A percentile compares a stretch with the other conserved stretches of the same genome.
Evolutionary conservation across 2,113 vertebrate genomes (phyloP).

Genomic region (Prietella phreatophila): DNA sequence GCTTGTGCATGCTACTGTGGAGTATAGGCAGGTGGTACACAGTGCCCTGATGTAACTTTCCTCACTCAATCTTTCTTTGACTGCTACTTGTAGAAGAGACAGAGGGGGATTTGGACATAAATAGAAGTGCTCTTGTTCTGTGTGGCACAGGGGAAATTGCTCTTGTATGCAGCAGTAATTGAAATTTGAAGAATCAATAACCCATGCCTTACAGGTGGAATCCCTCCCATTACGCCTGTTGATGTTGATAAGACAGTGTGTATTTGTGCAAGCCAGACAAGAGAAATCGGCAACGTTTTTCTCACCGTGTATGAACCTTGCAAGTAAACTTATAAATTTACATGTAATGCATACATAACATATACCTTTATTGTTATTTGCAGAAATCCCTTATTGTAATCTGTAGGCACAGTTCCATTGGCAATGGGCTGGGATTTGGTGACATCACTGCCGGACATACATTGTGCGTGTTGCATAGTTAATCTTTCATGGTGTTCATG

Average conservation of each 20-base stretch:
- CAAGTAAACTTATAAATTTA: background rate
- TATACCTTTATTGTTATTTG: no score
- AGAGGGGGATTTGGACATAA: conserved; percentile 43
- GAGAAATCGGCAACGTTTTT: background rate
- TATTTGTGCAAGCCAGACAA: background rate
- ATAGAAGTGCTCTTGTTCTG: conserved; percentile 1
- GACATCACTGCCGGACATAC: conserved; percentile 19
- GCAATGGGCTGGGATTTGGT: conserved; percentile 28
- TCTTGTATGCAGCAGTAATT: conserved; percentile 31
- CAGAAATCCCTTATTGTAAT: conserved; percentile 35
- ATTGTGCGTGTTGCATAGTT: conserved; percentile 45
- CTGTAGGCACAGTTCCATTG: conserved; percentile 45
- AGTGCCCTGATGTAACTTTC: background rate
- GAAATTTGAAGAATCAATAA: conserved; percentile 43
- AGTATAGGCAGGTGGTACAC: background rate
- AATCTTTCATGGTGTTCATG: conserved; percentile 27
- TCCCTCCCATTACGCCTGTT: conserved; percentile 33
- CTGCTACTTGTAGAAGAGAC: conserved; percentile 9
- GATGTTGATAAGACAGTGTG: conserved; percentile 35
- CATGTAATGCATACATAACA: background rate
- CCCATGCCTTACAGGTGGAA: conserved; percentile 42
- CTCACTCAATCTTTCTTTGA: background rate
- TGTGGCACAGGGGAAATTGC: conserved; percentile 41
- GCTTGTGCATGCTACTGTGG: background rate
- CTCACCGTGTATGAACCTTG: background rate